Percentiles rank a stretch among this genome's conserved stretches.
Evolutionary conservation across 2,888 invertebrate species (phyloP).

Genomic region (Idaea aversata): DNA sequence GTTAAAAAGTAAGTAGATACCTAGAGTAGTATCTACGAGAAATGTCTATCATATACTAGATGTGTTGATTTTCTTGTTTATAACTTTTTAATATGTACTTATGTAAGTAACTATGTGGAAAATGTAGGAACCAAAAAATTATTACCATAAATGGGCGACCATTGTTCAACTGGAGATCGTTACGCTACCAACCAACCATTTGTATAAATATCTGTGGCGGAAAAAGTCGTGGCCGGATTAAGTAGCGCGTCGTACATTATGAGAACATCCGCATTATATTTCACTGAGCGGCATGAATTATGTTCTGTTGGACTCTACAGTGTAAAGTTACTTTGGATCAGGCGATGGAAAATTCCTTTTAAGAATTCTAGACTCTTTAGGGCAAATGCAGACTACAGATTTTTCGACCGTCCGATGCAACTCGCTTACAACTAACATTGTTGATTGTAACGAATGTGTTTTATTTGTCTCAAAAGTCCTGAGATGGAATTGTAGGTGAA

Average conservation of each 20-base stretch:
- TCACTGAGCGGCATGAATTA: conserved; percentile 71
- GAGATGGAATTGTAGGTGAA: too few species aligned
- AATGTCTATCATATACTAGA: too few species aligned
- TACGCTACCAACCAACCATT: conserved; percentile 44
- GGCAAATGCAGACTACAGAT: neutral
- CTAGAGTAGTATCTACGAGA: too few species aligned
- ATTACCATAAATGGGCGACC: conserved; percentile 36
- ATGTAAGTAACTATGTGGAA: too few species aligned
- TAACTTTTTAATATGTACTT: too few species aligned
- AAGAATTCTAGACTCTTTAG: conserved; percentile 20
- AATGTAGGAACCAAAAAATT: conserved; percentile 25
- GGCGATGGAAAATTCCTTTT: conserved; percentile 52
- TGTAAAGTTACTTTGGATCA: conserved; percentile 63
- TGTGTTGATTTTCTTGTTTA: too few species aligned
- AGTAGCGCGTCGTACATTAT: conserved; percentile 74
- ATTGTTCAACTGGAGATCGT: conserved; percentile 45
- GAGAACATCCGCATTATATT: conserved; percentile 75
- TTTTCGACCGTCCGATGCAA: neutral
- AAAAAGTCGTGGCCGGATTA: conserved; percentile 68
- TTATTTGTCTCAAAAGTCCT: too few species aligned
- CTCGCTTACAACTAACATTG: neutral
- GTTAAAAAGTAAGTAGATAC: too few species aligned
- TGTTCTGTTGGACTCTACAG: conserved; percentile 57
- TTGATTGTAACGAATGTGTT: too few species aligned
- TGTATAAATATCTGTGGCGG: conserved; percentile 59